phyloP scores from a whole-genome alignment of 2,888 invertebrate species.

The Drosophila cognata region DNA sequence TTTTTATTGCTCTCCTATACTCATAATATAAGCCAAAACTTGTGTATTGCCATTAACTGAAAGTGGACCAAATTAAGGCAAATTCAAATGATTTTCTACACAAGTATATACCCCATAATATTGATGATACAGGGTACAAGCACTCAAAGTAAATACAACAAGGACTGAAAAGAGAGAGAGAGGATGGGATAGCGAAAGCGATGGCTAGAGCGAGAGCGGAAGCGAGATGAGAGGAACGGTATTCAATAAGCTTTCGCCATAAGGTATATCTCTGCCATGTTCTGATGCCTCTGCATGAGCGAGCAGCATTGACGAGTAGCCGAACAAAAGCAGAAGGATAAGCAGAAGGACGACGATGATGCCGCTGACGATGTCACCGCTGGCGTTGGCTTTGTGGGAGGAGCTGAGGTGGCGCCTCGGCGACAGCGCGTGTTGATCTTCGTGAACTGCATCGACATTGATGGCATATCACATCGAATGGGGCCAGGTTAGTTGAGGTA shows the following conservation, averaged over 20 bases:
- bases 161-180: neutral
- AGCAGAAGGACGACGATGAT: slow-evolving; percentile 2
- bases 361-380: slow-evolving; percentile 19
- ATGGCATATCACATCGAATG: slow-evolving; percentile 32
- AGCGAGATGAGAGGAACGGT: neutral
- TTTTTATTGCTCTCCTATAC: neutral
- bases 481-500: neutral
- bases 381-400: neutral
- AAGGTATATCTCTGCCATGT: slow-evolving; percentile 30
- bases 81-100: neutral
- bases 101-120: neutral
- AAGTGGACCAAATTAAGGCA: neutral
- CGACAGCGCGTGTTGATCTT: slow-evolving; percentile 24
- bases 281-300: slow-evolving; percentile 30
- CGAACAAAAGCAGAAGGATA: neutral
- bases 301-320: slow-evolving; percentile 5
- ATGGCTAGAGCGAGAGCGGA: neutral
- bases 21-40: neutral
- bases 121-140: neutral
- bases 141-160: slow-evolving; percentile 19
- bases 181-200: neutral
- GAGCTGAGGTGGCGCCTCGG: neutral
- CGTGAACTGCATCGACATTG: slow-evolving; percentile 38
- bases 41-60: neutral
- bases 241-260: slow-evolving; percentile 26